Evolutionary conservation across 2,888 invertebrate genomes (phyloP), one percentile per base, ranked within the genome.

Genomic region (Agrochola lychnidis): DNA sequence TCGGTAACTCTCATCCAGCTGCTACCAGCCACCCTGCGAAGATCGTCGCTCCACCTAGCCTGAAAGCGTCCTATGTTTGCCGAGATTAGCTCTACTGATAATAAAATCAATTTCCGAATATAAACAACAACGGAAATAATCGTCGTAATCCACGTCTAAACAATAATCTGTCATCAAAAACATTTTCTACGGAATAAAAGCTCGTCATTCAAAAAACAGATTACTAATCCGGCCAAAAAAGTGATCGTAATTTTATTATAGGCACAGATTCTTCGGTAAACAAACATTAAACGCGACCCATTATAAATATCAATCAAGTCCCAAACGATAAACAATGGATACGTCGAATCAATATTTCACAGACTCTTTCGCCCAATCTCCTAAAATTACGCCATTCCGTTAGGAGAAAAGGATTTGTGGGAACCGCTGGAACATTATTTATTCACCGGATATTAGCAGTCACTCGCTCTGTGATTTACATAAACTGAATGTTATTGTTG

Each of bases 401-500:
- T 76, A 78, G 84, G 85, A 89, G 92, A 90, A 92, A 91, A 89
- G 90, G 90, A 90, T 91, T 92, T 91, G 87, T 82, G 87, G 88
- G 76, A 87, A 89, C 87, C 87, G 85, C 82, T 88, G 84, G 87
- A 89, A 90, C 92, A 91, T 94, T 93, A 93, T 93, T 94, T 93
- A 94, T 92, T 88, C 89, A 75, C 87, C 92, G 94, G 93, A 94
- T 93, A 94, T 94, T 93, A 93, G 91, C 93, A 92, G 92, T 90
- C 93, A 90, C 89, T 92, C 89, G 90, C 89, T 89, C 79, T 68
- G 87, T 88, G 91, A 93, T 93, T 93, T 92, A 92, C 93, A 93
- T 93, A 92, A 93, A 91, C 90, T 89, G 89, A 90, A 91, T 91
- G 88, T 90, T 92, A 91, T 92, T 86, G 79, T 85, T 82, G 71